Evolutionary conservation across 2,113 vertebrate species (phyloP), one percentile per base, ranked within the genome.

Genomic region (Setophaga kirtlandii): DNA sequence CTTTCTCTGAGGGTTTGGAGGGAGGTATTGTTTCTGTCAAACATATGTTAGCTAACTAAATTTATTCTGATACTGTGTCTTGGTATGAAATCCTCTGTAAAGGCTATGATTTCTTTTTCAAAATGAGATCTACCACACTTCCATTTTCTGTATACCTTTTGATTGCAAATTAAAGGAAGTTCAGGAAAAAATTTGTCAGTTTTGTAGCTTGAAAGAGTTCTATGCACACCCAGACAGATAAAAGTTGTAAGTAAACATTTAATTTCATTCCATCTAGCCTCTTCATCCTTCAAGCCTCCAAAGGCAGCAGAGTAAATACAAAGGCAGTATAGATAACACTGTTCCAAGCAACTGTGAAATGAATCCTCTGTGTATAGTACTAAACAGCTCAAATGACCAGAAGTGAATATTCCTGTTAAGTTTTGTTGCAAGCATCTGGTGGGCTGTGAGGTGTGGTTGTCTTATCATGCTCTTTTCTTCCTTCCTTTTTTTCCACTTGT

Each of bases 341-440:
- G 33, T 58, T 91, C 59, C 53, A 28, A 58, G 35, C 46, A 90
- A 25, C 50, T 90, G 79, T 83, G 88, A 93, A 92, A 62, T 68
- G 11, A 83, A 12, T 65, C 75, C 37, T 22, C 28, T 63, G 53
- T 76, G 33, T 67, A 46, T 53, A 62, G 52, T 47, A 49, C 17
- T 53, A 49, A 74, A 25, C 37, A 49, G 59, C 55, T 20, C 56
- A 77, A 74, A 75, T 22, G 9, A 33, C 44, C 56, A 84, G 65
- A 91, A 75, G 24, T 28, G 42, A 77, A 24, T 67, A 53, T 42
- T 68, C 11, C 14, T 83, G 11, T 62, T 87, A 71, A 62, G 10
- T 50, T 62, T 16, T 33, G n/a, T 31, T 92, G 39, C 52, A 75
- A n/a, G 22, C 15, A 35, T 50, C 30, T 62, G 22, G 28, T 44